These are phyloP conservation scores for Julus scanicus DNA, from an alignment of 2,888 invertebrate species.

Conservation along the genomic window DNA sequence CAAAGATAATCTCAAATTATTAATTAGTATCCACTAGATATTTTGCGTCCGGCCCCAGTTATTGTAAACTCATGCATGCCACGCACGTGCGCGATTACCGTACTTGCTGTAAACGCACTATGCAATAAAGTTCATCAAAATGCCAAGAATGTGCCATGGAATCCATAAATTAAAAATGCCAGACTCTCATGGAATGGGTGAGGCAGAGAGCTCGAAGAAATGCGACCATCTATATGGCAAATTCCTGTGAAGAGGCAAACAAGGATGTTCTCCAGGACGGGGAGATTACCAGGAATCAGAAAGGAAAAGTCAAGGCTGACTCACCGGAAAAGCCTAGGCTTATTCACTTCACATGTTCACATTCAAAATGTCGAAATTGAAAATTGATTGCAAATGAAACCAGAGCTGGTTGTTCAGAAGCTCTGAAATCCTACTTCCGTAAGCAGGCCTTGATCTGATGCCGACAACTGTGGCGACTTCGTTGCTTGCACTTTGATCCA, in stretches of 20 bases:
- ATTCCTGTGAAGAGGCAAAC: background rate
- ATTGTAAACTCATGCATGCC: too few relatives aligned
- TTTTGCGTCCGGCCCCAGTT: too few relatives aligned
- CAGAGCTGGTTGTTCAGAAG: background rate
- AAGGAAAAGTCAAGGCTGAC: constrained; percentile 34
- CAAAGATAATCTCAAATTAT: too few relatives aligned
- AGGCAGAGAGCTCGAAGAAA: background rate
- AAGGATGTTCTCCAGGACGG: background rate
- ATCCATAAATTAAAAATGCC: background rate
- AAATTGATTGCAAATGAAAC: background rate
- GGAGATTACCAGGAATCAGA: background rate
- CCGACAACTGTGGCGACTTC: background rate
- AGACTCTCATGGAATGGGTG: background rate
- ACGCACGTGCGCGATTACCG: too few relatives aligned
- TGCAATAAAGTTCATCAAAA: background rate
- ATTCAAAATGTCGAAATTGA: too few relatives aligned
- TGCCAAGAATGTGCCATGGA: background rate
- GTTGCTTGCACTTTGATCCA: background rate
- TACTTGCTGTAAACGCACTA: background rate
- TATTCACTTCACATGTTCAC: background rate
- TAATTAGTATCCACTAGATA: too few relatives aligned
- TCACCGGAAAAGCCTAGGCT: background rate
- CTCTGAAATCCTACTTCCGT: background rate
- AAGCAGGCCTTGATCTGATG: background rate
- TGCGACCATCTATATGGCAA: background rate